Conservation (phyloP, 2,797 vertebrate genomes). For the Limosa lapponica region DNA sequence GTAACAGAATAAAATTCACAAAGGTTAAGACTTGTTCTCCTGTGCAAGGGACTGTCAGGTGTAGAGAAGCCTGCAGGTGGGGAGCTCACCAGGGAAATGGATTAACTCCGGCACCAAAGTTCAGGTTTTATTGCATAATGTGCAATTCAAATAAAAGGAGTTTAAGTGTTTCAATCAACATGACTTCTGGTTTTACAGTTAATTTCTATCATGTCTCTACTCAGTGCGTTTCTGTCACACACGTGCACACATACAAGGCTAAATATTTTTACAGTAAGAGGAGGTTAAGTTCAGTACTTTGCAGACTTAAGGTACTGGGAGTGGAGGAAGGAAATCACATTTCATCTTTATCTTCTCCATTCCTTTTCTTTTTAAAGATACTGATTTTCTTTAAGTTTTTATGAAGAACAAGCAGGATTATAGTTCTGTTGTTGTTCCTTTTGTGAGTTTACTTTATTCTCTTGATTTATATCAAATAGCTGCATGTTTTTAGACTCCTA, state of each 20-base stretch:
- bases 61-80: not conserved
- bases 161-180: not conserved
- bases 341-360: not conserved
- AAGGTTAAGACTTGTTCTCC: not conserved
- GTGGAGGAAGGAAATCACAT: not conserved
- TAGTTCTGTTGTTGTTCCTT: not conserved
- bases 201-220: not conserved
- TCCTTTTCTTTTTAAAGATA: not conserved
- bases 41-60: not conserved
- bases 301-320: not conserved
- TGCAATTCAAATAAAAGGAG: not conserved
- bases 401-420: not conserved
- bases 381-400: not conserved
- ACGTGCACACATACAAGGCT: accelerated
- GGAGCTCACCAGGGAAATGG: not conserved
- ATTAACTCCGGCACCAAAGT: not conserved
- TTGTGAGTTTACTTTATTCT: not conserved
- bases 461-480: not conserved
- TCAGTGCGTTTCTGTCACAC: not conserved
- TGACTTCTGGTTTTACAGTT: not conserved
- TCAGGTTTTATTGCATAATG: not conserved
- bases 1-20: not conserved
- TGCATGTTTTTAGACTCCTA: not conserved
- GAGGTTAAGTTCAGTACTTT: not conserved
- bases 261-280: not conserved